Base-by-base conservation (phyloP, 2,797 vertebrate genomes). In the Brachyrhaphis roseni region DNA sequence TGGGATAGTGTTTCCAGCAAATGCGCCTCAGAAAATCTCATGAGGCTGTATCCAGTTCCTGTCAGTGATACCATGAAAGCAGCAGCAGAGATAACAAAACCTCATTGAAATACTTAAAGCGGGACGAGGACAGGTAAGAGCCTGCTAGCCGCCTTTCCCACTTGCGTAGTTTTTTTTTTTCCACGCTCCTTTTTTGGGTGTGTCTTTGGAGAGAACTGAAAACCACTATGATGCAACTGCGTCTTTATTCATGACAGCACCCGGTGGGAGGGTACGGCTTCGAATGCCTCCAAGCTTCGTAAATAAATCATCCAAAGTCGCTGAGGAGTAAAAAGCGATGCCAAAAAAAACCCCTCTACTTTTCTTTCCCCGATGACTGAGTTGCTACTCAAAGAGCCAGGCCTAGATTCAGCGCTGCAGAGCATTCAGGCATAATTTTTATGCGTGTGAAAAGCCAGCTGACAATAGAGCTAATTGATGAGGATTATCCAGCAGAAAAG, bases 381-480 rank as follows among this genome's bases (percentile, higher is more conserved):
- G 87, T 93, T 91, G 93, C 84, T 49, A 51, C 89, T 92, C 84
- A 88, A 88, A 68, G 80, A 84, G 79, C 79, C 78, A 84, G 86
- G 87, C 82, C 90, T 80, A 84, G 84, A 85, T 89, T 91, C 84
- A 82, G 70, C 6, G 66, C 76, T 64, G 72, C 78, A 47, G 34
- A 83, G 80, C 82, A 74, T 82, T 81, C 86, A 85, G 90, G 79
- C 90, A 87, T 89, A 87, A 81, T 74, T 90, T 90, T 87, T 87
- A 79, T 72, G 20, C 11, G 89, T 82, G 82, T 89, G 88, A 91
- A 87, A 91, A 88, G 86, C 85, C 78, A 77, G 78, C 82, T 86
- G 86, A 93, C 93, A 93, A 92, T 89, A 73, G 91, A 86, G 85
- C 91, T 93, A 93, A 93, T 93, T 92, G 93, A 93, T 88, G 90